Conservation (phyloP, 2,888 invertebrate genomes). For the Gryllus longicercus region DNA sequence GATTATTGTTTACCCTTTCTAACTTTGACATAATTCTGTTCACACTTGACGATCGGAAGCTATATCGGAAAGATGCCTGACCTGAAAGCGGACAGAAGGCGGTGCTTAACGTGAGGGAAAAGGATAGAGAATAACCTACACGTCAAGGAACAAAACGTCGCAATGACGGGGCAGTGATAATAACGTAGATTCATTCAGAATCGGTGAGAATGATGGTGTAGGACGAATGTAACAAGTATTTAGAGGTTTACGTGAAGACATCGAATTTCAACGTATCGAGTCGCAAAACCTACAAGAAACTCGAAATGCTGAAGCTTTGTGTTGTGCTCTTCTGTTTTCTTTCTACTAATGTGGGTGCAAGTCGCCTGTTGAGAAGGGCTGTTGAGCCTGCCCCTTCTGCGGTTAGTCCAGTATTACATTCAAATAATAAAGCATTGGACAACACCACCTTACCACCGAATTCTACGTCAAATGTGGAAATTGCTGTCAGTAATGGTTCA, state of each 20-base stretch:
- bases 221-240: too few relatives aligned
- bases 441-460: too few relatives aligned
- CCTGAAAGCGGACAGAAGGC: too few relatives aligned
- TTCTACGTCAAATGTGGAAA: too few relatives aligned
- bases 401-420: not conserved
- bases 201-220: too few relatives aligned
- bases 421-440: not conserved
- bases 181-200: not conserved
- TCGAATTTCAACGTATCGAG: too few relatives aligned
- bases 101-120: not conserved
- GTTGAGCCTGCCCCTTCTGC: not conserved
- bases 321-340: not conserved
- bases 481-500: too few relatives aligned
- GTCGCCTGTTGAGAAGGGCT: not conserved
- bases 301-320: not conserved
- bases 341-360: not conserved
- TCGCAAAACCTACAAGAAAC: not conserved
- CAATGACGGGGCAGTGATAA: slow-evolving; percentile 17
- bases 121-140: slow-evolving; percentile 1
- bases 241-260: too few relatives aligned
- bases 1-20: too few relatives aligned
- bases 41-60: too few relatives aligned
- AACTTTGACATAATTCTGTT: too few relatives aligned
- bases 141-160: not conserved
- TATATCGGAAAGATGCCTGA: too few relatives aligned